Base-by-base conservation (phyloP, 1,140 invertebrate genomes). In the Drosophila tani region DNA sequence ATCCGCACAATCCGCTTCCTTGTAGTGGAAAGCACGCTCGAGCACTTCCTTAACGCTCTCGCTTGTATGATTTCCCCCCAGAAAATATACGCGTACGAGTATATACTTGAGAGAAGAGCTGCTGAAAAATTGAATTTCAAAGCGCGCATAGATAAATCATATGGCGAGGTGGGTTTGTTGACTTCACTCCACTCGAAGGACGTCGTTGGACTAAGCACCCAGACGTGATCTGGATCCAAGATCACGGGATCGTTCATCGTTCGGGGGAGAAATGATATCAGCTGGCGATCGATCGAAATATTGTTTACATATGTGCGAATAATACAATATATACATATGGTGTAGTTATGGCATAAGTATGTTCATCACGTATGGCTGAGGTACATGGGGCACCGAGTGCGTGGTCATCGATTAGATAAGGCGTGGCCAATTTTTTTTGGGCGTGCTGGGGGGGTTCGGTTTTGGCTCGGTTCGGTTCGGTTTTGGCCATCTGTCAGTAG, bases 131-230 rank as follows among this genome's bases (percentile, higher is more conserved):
- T 73, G 69, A 73, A 27, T 73, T 73, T 73, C 70, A 73, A 60
- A 50, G 46, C 68, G 55, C 70, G 68, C 55, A 43, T 73, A 74
- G 70, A 74, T 74, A 74, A 74, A 74, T 74, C 70, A 74, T 74
- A 73, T 51, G 68, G 68, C 55, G 49, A 43, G 69, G 69, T 73
- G 67, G 70, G 70, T 73, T 74, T 73, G 70, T 74, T 74, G 70
- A 74, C 70, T 73, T 51, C 40, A 17, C 29, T 17, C 1, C 21
- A 14, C n/a, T 4, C 70, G 70, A 74, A 74, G 70, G 70, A 74
- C 70, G 51, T 45, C 51, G 40, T 12, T 14, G 49, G 51, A 71
- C 68, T 71, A 71, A 71, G 66, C 70, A 75, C 73, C 47, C 19
- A 32, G 47, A 67, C 74, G 73, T 76, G 73, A 76, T 35, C 32